Base-by-base conservation (phyloP, 2,888 invertebrate species). In the Tetheella fluctuosa region DNA sequence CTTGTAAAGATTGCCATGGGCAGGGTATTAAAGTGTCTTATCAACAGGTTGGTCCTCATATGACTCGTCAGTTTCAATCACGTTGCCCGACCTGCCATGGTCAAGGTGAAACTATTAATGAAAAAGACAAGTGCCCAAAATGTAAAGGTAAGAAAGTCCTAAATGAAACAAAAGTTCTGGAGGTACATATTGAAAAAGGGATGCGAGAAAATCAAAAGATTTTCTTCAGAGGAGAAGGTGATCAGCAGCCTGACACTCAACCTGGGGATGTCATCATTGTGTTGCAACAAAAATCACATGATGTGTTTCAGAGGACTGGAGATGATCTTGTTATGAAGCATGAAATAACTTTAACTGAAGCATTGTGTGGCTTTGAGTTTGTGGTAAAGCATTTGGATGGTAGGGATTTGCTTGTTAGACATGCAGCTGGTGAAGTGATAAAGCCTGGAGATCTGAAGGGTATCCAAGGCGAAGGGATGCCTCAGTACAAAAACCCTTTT, bases 191-290 rank as follows among this genome's bases (percentile, higher is more conserved):
- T 66, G 97, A 98, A 74, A 97, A 97, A 80, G 98, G 98, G 34
- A 98, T 98, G 96, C 94, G 94, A 66, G 96, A 98, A 78, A 95
- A 96, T 76, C 96, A 98, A 83, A 97, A 97, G 86, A 96, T 99
- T 66, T 94, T 95, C 74, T 98, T 98, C 83, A 93, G 96, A 70
- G 97, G 97, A 42, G 98, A 98, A 89, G 98, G 98, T 37, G 97
- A 99, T 86, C 98, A 98, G 79, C 94, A 96, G 92, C 97, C 97
- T 59, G 97, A 96, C 65, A 94, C 96, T 39, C 96, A 97, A 76
- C 95, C 97, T 17, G 98, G 98, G 12, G 98, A 99, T 93, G 96
- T 99, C 37, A 95, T 98, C 59, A 97, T 98, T 77, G 94, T 98
- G 52, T 89, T 99, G 62, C 96, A 97, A 80, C 96, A 96, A 83